Conservation (phyloP, 2,113 vertebrate genomes). For the Sinocyclocheilus anshuiensis region DNA sequence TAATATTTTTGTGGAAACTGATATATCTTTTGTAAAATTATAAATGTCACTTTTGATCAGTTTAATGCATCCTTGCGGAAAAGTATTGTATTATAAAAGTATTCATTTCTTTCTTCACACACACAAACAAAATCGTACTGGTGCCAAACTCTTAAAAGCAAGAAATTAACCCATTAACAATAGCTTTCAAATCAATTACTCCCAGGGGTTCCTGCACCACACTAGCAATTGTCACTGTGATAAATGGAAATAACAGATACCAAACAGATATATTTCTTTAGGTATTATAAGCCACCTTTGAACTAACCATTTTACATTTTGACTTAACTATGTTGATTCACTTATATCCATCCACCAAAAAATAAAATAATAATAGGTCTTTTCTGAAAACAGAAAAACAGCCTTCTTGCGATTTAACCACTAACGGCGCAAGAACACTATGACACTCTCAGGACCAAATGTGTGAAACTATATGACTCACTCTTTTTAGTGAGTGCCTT, state of each 20-base stretch:
- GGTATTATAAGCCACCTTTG: background rate
- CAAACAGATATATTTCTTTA: background rate
- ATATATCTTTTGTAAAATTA: background rate
- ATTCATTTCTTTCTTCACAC: background rate
- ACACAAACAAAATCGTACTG: too few species aligned
- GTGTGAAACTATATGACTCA: constrained; percentile 64
- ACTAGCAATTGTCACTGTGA: background rate
- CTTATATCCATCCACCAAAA: background rate
- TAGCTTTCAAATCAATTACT: too few species aligned
- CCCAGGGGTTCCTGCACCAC: too few species aligned
- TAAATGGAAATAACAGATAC: background rate
- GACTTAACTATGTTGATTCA: background rate
- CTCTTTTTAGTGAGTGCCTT: constrained; percentile 87
- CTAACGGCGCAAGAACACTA: background rate
- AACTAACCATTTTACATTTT: background rate
- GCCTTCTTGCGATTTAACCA: background rate
- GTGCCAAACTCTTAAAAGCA: too few species aligned
- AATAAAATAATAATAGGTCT: background rate
- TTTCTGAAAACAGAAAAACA: background rate
- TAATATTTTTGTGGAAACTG: background rate
- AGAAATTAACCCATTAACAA: too few species aligned
- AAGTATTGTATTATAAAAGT: background rate
- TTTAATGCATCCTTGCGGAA: background rate
- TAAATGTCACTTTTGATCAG: too few species aligned
- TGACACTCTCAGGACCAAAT: constrained; percentile 42